phyloP scores from a whole-genome alignment of 2,797 vertebrate species.

The Columba guinea region DNA sequence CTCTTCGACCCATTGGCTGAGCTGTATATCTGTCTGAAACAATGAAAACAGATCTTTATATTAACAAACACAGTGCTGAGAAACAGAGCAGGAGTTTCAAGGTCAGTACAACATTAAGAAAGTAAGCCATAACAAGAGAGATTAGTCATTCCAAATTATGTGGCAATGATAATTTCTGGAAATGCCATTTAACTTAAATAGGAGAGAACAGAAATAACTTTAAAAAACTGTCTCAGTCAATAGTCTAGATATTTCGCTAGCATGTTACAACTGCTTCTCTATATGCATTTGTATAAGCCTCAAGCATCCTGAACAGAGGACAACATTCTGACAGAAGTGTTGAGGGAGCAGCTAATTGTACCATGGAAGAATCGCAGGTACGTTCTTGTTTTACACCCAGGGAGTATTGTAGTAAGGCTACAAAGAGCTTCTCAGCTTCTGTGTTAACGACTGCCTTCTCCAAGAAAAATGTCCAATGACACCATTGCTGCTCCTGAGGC shows the following conservation, averaged over 20 bases:
- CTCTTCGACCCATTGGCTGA: conserved; percentile 86
- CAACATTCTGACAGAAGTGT: neutral
- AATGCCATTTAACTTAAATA: neutral
- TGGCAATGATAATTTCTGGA: neutral
- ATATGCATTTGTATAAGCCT: neutral
- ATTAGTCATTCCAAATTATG: neutral
- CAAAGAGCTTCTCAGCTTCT: neutral
- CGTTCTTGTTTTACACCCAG: neutral
- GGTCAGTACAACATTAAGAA: neutral
- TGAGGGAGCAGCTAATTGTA: neutral
- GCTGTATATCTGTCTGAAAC: conserved; percentile 76
- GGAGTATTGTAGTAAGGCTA: neutral
- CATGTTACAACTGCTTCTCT: neutral
- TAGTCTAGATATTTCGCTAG: neutral
- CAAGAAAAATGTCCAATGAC: neutral
- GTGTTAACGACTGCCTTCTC: neutral
- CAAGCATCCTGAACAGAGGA: neutral
- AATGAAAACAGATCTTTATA: conserved; percentile 38
- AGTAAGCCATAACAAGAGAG: neutral
- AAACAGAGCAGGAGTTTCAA: neutral
- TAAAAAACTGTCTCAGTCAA: neutral
- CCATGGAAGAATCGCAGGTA: neutral
- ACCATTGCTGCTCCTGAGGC: neutral
- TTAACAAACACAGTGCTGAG: conserved; percentile 15
- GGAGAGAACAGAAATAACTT: neutral